Percentiles rank a stretch among this genome's conserved stretches.
phyloP scores from a whole-genome alignment of 2,888 invertebrate genomes.

The Sinotaia quadrata region DNA sequence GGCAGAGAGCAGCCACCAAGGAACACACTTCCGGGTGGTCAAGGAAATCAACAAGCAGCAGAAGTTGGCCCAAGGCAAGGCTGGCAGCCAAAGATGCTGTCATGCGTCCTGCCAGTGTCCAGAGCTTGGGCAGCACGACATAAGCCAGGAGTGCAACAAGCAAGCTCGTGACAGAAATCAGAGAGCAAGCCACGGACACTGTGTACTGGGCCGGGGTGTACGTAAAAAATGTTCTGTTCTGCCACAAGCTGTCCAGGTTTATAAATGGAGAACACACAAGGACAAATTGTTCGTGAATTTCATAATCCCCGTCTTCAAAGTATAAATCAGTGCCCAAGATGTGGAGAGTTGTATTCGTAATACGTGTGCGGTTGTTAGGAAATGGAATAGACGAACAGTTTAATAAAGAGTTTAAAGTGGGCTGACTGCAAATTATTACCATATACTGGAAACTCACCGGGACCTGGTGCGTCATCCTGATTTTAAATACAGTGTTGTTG shows the following conservation, averaged over 20 bases:
- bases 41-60: constrained; percentile 20
- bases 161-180: constrained; percentile 22
- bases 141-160: constrained; percentile 24
- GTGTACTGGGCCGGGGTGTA: constrained; percentile 12
- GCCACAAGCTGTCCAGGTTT: constrained; percentile 15
- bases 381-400: constrained; percentile 19
- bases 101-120: constrained; percentile 28
- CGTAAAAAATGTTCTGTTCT: constrained; percentile 10
- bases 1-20: constrained; percentile 19
- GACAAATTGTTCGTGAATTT: constrained; percentile 10
- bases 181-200: constrained; percentile 17
- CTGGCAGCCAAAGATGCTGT: constrained; percentile 24
- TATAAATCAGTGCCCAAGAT: constrained; percentile 12
- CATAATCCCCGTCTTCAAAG: neutral
- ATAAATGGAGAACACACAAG: constrained; percentile 20
- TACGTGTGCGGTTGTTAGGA: constrained; percentile 4
- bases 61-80: constrained; percentile 16
- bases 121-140: constrained; percentile 14
- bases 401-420: constrained; percentile 4
- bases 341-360: constrained; percentile 7
- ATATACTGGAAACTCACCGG: neutral
- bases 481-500: constrained; percentile 11
- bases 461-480: neutral
- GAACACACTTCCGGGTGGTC: constrained; percentile 15
- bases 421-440: constrained; percentile 11